A percentile compares a stretch with the other conserved stretches of the same genome.
phyloP scores from a whole-genome alignment of 2,113 vertebrate genomes.

The Xiphorhynchus elegans region DNA sequence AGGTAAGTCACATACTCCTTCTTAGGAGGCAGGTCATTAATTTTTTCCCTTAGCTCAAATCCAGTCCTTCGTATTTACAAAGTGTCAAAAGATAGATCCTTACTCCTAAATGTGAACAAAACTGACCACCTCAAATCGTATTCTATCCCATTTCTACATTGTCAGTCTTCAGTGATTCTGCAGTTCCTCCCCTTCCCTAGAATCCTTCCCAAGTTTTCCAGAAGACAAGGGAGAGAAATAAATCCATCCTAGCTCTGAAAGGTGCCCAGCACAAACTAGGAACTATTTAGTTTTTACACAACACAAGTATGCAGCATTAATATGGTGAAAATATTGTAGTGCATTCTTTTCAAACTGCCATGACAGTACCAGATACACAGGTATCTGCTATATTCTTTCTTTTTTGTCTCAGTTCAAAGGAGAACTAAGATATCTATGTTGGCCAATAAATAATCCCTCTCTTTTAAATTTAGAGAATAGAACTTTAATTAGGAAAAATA shows the following conservation, averaged over 20 bases:
- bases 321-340: not conserved
- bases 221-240: not conserved
- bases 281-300: not conserved
- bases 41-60: not conserved
- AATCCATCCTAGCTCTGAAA: not conserved
- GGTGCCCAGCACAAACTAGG: not conserved
- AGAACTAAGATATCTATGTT: no score
- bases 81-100: not conserved
- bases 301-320: not conserved
- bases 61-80: not conserved
- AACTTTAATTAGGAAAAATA: no score
- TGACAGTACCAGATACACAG: not conserved
- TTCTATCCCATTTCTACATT: not conserved
- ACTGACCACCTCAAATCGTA: not conserved
- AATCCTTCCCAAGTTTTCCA: not conserved
- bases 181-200: not conserved
- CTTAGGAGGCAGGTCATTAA: not conserved
- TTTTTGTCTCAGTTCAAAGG: no score
- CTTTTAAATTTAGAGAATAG: no score
- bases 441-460: no score
- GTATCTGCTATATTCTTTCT: no score
- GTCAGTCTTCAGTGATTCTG: not conserved
- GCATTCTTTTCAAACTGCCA: not conserved
- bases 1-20: not conserved
- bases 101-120: not conserved